These are phyloP conservation scores for Pomacea maculata DNA, from an alignment of 1,140 invertebrate genomes.

Conservation along the genomic window DNA sequence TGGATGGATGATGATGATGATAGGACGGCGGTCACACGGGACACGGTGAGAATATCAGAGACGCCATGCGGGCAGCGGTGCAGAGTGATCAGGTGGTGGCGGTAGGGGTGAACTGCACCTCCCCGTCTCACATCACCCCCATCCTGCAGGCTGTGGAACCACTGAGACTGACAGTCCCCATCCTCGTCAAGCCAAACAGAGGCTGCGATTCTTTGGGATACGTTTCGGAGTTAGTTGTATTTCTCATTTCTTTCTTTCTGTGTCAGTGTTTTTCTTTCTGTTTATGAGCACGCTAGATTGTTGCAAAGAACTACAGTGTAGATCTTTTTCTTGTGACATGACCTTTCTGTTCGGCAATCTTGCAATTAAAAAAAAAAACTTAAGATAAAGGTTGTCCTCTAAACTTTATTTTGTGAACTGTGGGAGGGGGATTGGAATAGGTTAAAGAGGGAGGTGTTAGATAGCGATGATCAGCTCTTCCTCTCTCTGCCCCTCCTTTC, in stretches of 20 bases:
- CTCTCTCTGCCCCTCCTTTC: too few species aligned
- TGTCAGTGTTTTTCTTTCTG: too few species aligned
- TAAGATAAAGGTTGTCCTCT: background rate
- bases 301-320: too few species aligned
- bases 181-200: conserved; percentile 80
- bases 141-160: conserved; percentile 65
- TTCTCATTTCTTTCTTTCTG: too few species aligned
- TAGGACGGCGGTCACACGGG: conserved; percentile 59
- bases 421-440: too few species aligned
- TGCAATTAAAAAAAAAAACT: too few species aligned
- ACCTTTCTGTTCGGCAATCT: too few species aligned
- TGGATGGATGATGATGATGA: conserved; percentile 20
- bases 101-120: conserved; percentile 87
- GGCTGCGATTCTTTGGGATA: conserved; percentile 75
- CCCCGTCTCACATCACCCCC: conserved; percentile 71
- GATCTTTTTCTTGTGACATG: too few species aligned
- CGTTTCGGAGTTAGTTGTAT: background rate
- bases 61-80: conserved; percentile 68
- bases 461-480: too few species aligned
- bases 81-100: conserved; percentile 77
- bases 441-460: too few species aligned
- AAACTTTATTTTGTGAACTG: too few species aligned
- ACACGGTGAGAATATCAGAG: conserved; percentile 76
- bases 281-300: too few species aligned
- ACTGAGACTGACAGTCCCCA: conserved; percentile 28